A percentile compares a stretch with the other conserved stretches of the same genome.
Conservation (phyloP, 2,888 invertebrate genomes). For the Morpho deidamia region DNA sequence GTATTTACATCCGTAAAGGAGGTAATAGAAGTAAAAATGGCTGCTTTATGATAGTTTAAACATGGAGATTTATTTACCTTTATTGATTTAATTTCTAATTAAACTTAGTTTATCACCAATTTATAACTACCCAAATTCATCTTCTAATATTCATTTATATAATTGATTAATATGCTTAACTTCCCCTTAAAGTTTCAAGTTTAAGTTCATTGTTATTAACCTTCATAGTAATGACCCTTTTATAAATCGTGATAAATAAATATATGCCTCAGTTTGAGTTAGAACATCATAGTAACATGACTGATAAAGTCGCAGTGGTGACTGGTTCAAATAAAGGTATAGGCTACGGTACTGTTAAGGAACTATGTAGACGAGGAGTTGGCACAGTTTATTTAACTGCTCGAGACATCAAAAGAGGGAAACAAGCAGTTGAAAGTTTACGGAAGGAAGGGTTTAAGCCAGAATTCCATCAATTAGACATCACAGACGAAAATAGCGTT, state of each 20-base stretch:
- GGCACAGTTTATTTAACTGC: constrained; percentile 82
- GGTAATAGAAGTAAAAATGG: no score
- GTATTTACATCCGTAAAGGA: no score
- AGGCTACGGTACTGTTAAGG: constrained; percentile 80
- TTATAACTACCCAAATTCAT: no score
- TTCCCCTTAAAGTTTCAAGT: constrained; percentile 5
- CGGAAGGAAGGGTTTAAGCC: constrained; percentile 65
- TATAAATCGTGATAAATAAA: constrained; percentile 1
- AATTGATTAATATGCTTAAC: background rate
- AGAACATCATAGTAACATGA: constrained; percentile 26
- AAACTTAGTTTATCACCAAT: no score
- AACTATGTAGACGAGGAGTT: constrained; percentile 77
- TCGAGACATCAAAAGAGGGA: constrained; percentile 71
- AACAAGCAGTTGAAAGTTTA: constrained; percentile 71
- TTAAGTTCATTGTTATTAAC: background rate
- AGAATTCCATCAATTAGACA: constrained; percentile 33
- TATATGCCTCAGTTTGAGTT: background rate
- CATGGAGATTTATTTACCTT: no score
- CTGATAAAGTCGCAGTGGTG: constrained; percentile 52
- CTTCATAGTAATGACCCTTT: background rate
- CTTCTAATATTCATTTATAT: no score
- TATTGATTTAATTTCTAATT: no score
- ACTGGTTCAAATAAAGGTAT: constrained; percentile 84
- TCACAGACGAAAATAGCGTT: constrained; percentile 31
- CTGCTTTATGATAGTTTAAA: no score